Conservation (phyloP, 2,113 vertebrate species). For the Cisticola juncidis region DNA sequence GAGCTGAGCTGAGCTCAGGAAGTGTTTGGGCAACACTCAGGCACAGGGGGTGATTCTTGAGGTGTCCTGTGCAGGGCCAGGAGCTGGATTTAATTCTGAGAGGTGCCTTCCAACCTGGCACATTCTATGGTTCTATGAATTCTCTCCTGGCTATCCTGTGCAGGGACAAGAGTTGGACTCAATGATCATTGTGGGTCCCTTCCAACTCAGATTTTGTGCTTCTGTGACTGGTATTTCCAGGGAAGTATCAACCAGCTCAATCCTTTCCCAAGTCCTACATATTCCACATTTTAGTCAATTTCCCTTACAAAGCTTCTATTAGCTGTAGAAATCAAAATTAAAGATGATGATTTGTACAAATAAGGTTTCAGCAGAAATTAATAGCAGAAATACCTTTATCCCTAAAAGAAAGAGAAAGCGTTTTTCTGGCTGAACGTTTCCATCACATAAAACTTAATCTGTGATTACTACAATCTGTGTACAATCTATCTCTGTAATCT, state of each 20-base stretch:
- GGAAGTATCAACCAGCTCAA: neutral
- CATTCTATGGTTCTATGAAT: neutral
- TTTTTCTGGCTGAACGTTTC: neutral
- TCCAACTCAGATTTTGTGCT: neutral
- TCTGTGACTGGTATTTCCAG: neutral
- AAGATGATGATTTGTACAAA: neutral
- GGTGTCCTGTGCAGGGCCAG: no score
- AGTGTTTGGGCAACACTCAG: neutral
- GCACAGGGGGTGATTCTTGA: neutral
- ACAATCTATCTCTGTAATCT: no score
- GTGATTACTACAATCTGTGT: neutral
- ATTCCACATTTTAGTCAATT: neutral
- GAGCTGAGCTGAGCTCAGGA: neutral
- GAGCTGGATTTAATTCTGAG: neutral
- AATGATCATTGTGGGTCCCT: neutral
- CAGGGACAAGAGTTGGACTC: neutral
- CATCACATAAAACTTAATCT: neutral
- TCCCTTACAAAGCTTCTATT: neutral
- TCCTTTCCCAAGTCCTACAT: neutral
- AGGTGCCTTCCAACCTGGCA: neutral
- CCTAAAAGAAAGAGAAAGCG: neutral
- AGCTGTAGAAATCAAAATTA: neutral
- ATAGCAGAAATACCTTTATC: neutral
- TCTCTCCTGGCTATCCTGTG: neutral
- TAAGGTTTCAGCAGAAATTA: neutral